Conservation (phyloP, 2,797 vertebrate genomes). For the Onychomys arenicola region DNA sequence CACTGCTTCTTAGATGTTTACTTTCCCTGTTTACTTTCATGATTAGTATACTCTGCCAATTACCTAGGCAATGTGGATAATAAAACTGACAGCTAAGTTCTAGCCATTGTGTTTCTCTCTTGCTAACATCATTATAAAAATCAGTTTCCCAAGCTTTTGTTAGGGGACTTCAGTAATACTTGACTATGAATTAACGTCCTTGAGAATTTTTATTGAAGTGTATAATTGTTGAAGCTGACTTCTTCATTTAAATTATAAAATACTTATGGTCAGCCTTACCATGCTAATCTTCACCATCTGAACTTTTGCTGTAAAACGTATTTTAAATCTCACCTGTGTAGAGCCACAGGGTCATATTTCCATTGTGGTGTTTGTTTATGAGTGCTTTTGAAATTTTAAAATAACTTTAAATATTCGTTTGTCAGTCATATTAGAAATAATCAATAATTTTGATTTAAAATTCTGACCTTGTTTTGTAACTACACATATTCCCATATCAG, state of each 20-base stretch:
- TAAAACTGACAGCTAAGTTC: neutral
- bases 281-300: neutral
- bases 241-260: neutral
- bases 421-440: slow-evolving; percentile 7
- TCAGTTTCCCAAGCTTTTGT: slow-evolving; percentile 38
- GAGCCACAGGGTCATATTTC: neutral
- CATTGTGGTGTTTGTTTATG: neutral
- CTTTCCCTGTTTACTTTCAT: neutral
- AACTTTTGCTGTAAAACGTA: slow-evolving; percentile 26
- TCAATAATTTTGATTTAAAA: slow-evolving; percentile 50
- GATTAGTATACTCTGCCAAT: neutral
- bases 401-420: slow-evolving; percentile 36
- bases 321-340: slow-evolving; percentile 27
- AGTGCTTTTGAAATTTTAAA: neutral
- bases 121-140: neutral
- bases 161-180: slow-evolving; percentile 5
- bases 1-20: slow-evolving; percentile 1
- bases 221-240: neutral
- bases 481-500: neutral
- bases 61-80: neutral
- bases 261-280: neutral
- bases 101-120: slow-evolving; percentile 14
- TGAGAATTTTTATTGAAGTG: neutral
- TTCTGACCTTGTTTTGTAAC: slow-evolving; percentile 3
- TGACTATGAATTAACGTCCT: neutral